Base-by-base conservation (phyloP, 2,888 invertebrate genomes). In the Phasia obesa region DNA sequence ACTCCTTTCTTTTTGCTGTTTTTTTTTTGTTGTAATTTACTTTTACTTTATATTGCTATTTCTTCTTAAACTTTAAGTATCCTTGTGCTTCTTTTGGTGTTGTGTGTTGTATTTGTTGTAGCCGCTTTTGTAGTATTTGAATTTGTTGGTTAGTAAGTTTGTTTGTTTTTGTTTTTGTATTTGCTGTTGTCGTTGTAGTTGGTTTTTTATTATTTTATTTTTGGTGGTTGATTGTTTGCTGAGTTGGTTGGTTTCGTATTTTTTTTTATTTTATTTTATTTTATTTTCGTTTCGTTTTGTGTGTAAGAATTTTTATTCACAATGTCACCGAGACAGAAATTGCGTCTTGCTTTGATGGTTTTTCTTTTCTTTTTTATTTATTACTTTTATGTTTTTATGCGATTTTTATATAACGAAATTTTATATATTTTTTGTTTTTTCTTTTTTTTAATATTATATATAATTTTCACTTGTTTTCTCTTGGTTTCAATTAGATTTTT, bases 21-120 rank as follows among this genome's bases (percentile, higher is more conserved):
- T 60, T 57, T 27, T 27, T 27, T 4, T 35, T 35, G 2, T 35
- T 35, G 2, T 49, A 23, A 38, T 77, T 69, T 69, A n/a, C 59
- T 65, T 64, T 53, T 67, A 11, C 17, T 67, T 51, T 35, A 27
- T 75, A 23, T 67, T 57, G 38, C 23, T 60, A 35, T 51, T 62
- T 84, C 78, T 84, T 69, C 49, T 73, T 81, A 67, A 44, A 55
- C 60, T 60, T 69, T 62, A 19, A 62, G 60, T 69, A 77, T 77
- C 62, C 60, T 62, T 77, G 49, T 27, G 51, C 53, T 59, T 19
- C 47, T 38, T 70, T 64, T 27, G 21, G 42, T 78, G 53, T 55
- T 75, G 11, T n/a, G n/a, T 59, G 49, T 59, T 57, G 2, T 70
- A 31, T 7, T 42, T 73, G 21, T 44, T 64, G 3, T 27, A 11